Evolutionary conservation across 2,113 vertebrate genomes (phyloP), one percentile per base, ranked within the genome.

Genomic region (Pheucticus melanocephalus): DNA sequence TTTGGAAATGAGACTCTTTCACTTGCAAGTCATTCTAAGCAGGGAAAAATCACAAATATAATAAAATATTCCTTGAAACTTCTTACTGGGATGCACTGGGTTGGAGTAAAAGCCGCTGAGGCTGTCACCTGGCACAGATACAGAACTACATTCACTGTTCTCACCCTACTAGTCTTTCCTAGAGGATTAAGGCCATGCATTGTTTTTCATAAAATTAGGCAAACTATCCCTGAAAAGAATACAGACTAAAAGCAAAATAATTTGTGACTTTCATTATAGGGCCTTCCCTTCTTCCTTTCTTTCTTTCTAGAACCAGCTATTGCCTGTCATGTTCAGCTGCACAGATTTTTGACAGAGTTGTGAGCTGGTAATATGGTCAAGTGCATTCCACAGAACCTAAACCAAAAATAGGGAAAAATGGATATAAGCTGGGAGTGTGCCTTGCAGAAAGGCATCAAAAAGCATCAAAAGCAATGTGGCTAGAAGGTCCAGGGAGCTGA

Each of bases 371-470:
- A 40, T 31, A 37, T 0, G 2, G 18, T 24, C 37, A 82, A 0
- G 0, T 0, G 0, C 11, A 27, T 5, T 21, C 16, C 87, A 68
- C 3, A 44, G 20, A 87, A 64, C 45, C 30, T 51, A 27, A 63
- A 84, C 13, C 14, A 45, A 78, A 80, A 79, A 17, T 0, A 47
- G 2, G 19, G 68, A 39, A 76, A 68, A 76, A 2, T 54, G 2
- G 8, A 60, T 39, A 11, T 13, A 23, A n/a, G 6, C 9, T 2
- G 0, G 6, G 28, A 40, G 2, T 21, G 25, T 54, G 31, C 2
- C 24, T 59, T 2, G 2, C 37, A 44, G 15, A 63, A 70, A 53
- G 8, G 9, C n/a, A 66, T 21, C 9, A 48, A 66, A 85, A 66
- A 85, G 21, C 39, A 81, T 10, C 35, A 82, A n/a, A 57, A 75